phyloP scores from a whole-genome alignment of 1,140 invertebrate genomes.

The Pararge aegeria region DNA sequence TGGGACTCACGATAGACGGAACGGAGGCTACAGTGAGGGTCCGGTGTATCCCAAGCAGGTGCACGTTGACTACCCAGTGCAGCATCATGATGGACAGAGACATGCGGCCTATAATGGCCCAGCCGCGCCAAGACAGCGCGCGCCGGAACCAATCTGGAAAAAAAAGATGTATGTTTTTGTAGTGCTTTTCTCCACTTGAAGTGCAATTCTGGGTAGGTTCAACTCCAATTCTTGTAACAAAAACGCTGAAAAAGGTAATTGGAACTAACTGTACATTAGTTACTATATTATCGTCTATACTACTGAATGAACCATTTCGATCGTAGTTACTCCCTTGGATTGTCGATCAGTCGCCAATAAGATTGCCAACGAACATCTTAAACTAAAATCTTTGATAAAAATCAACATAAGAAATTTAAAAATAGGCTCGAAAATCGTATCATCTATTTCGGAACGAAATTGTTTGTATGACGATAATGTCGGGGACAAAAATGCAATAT shows the following conservation, averaged over 20 bases:
- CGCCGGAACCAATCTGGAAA: conserved; percentile 24
- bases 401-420: not conserved
- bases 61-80: conserved; percentile 43
- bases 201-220: no score
- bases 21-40: conserved; percentile 31
- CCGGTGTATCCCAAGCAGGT: conserved; percentile 28
- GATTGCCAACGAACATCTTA: no score
- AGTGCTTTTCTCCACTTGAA: not conserved
- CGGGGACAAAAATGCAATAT: conserved; percentile 20
- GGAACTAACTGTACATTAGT: conserved; percentile 5
- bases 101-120: conserved; percentile 40
- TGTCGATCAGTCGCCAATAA: no score
- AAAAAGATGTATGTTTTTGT: not conserved
- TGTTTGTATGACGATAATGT: conserved; percentile 61
- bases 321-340: no score
- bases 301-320: not conserved
- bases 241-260: not conserved
- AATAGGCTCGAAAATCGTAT: conserved; percentile 41
- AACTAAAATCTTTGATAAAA: no score
- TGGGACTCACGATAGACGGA: conserved; percentile 39
- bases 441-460: conserved; percentile 70
- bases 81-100: conserved; percentile 46
- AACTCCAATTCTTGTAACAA: no score
- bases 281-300: conserved; percentile 6
- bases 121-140: conserved; percentile 47